Percentiles rank a stretch among this genome's conserved stretches.
These are phyloP conservation scores for Oophaga sylvatica DNA, from an alignment of 2,797 vertebrate species.

Conservation along the genomic window DNA sequence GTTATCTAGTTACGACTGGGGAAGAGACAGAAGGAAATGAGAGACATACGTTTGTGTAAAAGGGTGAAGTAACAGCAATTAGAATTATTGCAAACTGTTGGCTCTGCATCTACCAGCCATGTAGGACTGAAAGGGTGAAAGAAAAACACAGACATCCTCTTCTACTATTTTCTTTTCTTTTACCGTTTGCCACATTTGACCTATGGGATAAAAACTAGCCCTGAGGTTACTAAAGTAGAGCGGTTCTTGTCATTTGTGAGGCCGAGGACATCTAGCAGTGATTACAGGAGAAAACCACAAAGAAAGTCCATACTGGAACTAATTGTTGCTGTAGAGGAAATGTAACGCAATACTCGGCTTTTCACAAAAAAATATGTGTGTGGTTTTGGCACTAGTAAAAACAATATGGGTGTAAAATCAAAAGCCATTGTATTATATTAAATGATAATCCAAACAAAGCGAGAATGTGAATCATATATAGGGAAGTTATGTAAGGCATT, in stretches of 20 bases:
- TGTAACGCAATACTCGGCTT: conserved; percentile 71
- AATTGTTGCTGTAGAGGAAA: conserved; percentile 75
- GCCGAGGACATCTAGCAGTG: conserved; percentile 72
- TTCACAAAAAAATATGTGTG: conserved; percentile 71
- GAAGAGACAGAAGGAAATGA: conserved; percentile 72
- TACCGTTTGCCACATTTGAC: conserved; percentile 65
- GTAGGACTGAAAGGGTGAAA: conserved; percentile 16
- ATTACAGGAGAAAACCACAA: conserved; percentile 68
- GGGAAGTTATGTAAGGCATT: conserved; percentile 48
- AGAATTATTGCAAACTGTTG: conserved; percentile 42
- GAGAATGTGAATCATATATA: conserved; percentile 35
- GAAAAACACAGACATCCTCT: conserved; percentile 65
- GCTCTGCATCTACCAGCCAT: conserved; percentile 28
- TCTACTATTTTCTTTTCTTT: conserved; percentile 60
- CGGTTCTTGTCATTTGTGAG: conserved; percentile 67
- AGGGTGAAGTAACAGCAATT: conserved; percentile 69
- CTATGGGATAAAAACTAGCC: conserved; percentile 64
- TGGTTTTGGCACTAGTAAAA: conserved; percentile 75
- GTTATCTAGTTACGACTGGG: conserved; percentile 66
- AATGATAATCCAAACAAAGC: conserved; percentile 61
- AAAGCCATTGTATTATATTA: conserved; percentile 64
- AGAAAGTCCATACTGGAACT: conserved; percentile 70
- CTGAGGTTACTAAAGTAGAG: conserved; percentile 66
- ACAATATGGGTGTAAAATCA: conserved; percentile 52
- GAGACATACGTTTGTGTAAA: conserved; percentile 76